Evolutionary conservation across 1,140 invertebrate genomes (phyloP), one percentile per base, ranked within the genome.

Genomic region (Mylabris phalerata): DNA sequence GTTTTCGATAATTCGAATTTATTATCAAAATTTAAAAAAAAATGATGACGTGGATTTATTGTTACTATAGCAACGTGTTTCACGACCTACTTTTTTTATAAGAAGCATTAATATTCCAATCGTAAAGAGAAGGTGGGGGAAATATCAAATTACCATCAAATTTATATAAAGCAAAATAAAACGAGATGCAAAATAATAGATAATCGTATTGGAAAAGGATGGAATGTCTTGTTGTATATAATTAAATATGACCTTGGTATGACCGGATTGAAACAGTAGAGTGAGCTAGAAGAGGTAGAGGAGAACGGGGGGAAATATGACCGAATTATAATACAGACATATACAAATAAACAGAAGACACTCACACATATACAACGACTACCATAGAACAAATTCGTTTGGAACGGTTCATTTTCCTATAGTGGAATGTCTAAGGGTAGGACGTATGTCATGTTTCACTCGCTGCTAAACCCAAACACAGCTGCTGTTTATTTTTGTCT

Each of bases 31-130:
- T 19, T 19, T 1, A 19, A 19, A 32, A 32, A 32, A 4, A 32
- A 7, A 5, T 32, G 32, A 32, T 4, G 32, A 32, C 32, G 32
- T 32, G 32, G 32, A 32, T 11, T 42, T 45, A 32, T 10, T 39
- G 48, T 54, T 54, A 25, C 40, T 45, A 54, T 54, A 25, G 51
- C 5, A 46, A 54, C 51, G 51, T 32, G 50, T 52, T 52, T 52
- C 50, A 52, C 40, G 46, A 54, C 40, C 24, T 25, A 24, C 9
- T 48, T 32, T 9, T 44, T 45, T 44, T 45, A 38, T 32, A 46
- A 42, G 25, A 42, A 27, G 39, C 44, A 51, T 42, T n/a, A 42
- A 24, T 26, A 42, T 42, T 45, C 51, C 13, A 52, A 39, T 54
- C 43, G 43, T 54, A 27, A 26, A 3, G 7, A 3, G 32, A 32